phyloP scores from a whole-genome alignment of 1,140 invertebrate species.

The Drosophila ogumai region DNA sequence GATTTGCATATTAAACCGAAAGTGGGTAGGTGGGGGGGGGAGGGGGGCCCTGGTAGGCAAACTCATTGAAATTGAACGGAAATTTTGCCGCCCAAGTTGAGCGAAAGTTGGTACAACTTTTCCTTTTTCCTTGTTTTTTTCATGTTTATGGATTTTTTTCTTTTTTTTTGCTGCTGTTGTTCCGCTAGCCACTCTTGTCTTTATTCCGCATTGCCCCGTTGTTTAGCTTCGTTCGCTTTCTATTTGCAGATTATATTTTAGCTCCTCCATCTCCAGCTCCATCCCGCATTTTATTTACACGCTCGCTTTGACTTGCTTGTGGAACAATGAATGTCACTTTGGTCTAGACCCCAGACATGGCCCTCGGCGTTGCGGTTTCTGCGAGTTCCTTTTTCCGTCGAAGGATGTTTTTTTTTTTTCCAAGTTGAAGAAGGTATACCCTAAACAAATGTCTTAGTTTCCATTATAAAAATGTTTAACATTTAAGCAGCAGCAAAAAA shows the following conservation, averaged over 20 bases:
- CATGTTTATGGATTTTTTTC: conserved; percentile 31
- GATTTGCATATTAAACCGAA: conserved; percentile 56
- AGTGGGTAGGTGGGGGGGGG: neutral
- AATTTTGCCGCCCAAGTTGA: conserved; percentile 55
- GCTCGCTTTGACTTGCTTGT: conserved; percentile 68
- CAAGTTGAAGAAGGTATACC: neutral
- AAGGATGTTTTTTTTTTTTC: neutral
- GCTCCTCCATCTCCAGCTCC: neutral
- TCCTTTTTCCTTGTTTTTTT: conserved; percentile 31
- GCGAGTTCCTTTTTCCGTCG: conserved; percentile 16
- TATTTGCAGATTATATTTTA: conserved; percentile 60
- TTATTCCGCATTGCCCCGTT: conserved; percentile 30
- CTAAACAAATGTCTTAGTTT: neutral
- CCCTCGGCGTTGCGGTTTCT: conserved; percentile 25
- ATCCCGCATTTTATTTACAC: conserved; percentile 57
- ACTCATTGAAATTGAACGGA: conserved; percentile 53
- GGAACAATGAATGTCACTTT: conserved; percentile 67
- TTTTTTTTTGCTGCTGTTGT: conserved; percentile 9
- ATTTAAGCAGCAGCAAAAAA: neutral
- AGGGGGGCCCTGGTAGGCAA: conserved; percentile 3
- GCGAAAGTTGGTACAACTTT: conserved; percentile 46
- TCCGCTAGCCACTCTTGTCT: conserved; percentile 26
- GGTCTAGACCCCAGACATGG: conserved; percentile 74
- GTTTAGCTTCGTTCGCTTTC: conserved; percentile 29
- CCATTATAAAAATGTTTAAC: neutral